A percentile compares a stretch with the other conserved stretches of the same genome.
Evolutionary conservation across 2,888 invertebrate species (phyloP).

Genomic region (Brachypalpus laphriformis): DNA sequence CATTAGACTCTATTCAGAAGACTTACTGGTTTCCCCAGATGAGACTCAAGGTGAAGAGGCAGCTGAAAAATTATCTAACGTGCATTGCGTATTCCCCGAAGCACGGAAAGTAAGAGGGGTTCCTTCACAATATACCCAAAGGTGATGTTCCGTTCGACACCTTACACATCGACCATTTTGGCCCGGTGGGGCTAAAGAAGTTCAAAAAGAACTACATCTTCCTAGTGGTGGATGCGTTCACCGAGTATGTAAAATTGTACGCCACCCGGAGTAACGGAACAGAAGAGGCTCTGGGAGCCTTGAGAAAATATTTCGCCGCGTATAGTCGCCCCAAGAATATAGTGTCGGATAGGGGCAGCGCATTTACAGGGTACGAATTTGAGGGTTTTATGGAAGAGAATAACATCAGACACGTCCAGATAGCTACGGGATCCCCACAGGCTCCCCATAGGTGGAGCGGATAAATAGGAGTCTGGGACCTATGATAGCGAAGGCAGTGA

Average conservation of each 20-base stretch:
- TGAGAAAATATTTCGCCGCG: neutral
- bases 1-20: too few species aligned
- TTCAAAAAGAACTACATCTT: too few species aligned
- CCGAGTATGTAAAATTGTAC: neutral
- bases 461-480: slow-evolving; percentile 8
- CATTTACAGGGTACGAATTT: neutral
- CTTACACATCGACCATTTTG: too few species aligned
- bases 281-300: neutral
- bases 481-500: neutral
- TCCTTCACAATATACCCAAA: too few species aligned
- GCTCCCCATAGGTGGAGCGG: neutral
- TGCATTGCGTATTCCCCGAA: neutral
- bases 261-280: neutral
- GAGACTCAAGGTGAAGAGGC: too few species aligned
- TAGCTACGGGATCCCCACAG: neutral
- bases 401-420: neutral
- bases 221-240: too few species aligned
- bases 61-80: too few species aligned
- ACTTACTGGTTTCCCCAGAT: too few species aligned
- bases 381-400: neutral
- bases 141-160: neutral
- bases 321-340: neutral
- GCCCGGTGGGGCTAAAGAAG: too few species aligned
- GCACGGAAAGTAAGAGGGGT: too few species aligned
- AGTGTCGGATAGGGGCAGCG: neutral